phyloP scores from a whole-genome alignment of 2,888 invertebrate genomes.

The Furcula furcula region DNA sequence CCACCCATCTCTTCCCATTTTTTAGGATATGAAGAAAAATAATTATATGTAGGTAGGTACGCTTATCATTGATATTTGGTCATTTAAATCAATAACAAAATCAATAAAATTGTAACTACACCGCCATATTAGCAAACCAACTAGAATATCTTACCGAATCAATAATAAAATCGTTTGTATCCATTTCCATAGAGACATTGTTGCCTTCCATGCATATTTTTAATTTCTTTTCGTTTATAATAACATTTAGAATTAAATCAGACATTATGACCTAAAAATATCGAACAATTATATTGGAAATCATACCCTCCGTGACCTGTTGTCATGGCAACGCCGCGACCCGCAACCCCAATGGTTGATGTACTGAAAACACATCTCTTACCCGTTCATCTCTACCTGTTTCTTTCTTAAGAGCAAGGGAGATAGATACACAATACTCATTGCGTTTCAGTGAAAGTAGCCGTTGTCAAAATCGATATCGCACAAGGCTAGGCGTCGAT shows the following conservation, averaged over 20 bases:
- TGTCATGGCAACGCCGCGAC: slow-evolving; percentile 63
- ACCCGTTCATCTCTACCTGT: slow-evolving; percentile 38
- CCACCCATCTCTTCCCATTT: too few relatives aligned
- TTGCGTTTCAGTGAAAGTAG: slow-evolving; percentile 51
- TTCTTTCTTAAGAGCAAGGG: slow-evolving; percentile 27
- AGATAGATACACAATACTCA: slow-evolving; percentile 30
- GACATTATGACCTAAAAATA: slow-evolving; percentile 64
- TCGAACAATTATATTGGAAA: slow-evolving; percentile 67
- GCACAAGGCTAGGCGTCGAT: slow-evolving; percentile 82
- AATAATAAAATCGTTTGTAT: slow-evolving; percentile 43
- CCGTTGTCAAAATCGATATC: slow-evolving; percentile 79
- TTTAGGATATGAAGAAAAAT: too few relatives aligned
- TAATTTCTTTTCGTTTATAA: slow-evolving; percentile 38
- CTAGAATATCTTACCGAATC: slow-evolving; percentile 55
- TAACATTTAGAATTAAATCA: slow-evolving; percentile 49
- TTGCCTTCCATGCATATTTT: slow-evolving; percentile 36
- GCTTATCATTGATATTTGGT: not conserved
- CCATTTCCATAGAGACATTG: slow-evolving; percentile 21
- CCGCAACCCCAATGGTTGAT: slow-evolving; percentile 38
- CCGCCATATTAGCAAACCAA: slow-evolving; percentile 34
- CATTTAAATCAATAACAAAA: slow-evolving; percentile 7
- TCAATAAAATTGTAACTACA: slow-evolving; percentile 16
- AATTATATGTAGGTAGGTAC: too few relatives aligned
- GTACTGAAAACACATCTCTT: slow-evolving; percentile 11
- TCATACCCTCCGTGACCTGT: slow-evolving; percentile 68